Base-by-base conservation (phyloP, 2,888 invertebrate genomes). In the Dasypolia templi region DNA sequence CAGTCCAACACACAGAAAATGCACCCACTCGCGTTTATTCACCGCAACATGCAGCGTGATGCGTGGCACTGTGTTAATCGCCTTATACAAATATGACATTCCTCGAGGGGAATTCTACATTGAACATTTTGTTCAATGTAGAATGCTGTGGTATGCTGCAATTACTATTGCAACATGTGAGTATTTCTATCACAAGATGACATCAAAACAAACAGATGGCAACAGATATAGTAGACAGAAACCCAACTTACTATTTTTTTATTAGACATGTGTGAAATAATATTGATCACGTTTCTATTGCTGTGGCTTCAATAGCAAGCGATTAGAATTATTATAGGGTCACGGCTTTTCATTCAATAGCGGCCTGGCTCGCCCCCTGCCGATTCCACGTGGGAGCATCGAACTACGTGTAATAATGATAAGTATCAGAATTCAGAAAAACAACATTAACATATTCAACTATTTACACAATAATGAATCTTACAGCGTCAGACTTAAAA, bases 391-490 rank as follows among this genome's bases (percentile, higher is more conserved):
- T 64, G 32, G 39, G 35, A 58, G 19, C 22, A 56, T 39, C 56
- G 17, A 65, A 3, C 55, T 55, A 59, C 72, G 79, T 61, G 72
- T 42, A 51, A n/a, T 39, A 26, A 69, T 56, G 51, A 69, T 51
- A 58, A 56, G 9, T 42, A 58, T 42, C 22, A 14, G 26, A 49
- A 76, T 53, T 42, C 22, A 14, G 26, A 49, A 76, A 22, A 62
- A 77, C 72, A 63, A 72, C 35, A 51, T 49, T 49, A 51, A 35
- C 22, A 32, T 14, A 32, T n/a, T 17, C 46, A 56, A 19, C 29
- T 29, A 64, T 17, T 49, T 51, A 56, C 46, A 32, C 72, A 35
- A 83, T 49, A 66, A 26, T 72, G 14, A 67, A 72, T 53, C 65
- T 81, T 77, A 53, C 49, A 19, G 0, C 0, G 0, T 12, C 22